Evolutionary conservation across 2,797 vertebrate genomes (phyloP), one percentile per base, ranked within the genome.

Genomic region (Siniperca scherzeri): DNA sequence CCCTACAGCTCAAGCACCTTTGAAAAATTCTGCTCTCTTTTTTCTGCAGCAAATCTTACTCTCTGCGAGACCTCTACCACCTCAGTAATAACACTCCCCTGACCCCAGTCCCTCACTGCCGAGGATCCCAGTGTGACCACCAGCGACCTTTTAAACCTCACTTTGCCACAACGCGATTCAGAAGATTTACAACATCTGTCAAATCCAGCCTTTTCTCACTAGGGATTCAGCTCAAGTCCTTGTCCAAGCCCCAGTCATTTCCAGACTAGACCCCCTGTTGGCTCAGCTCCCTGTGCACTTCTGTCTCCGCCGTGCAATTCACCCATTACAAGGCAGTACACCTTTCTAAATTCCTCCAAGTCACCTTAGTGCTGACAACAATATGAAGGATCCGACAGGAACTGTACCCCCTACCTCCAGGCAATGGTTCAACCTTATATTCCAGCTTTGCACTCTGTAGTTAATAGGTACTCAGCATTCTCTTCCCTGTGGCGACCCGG

Each of bases 381-480:
- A 88, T 88, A 91, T 80, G 84, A 88, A 87, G 74, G 84, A 89
- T 86, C 80, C 44, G 66, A 87, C 83, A 90, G 78, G 46, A 91
- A 79, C 48, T 72, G 78, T 80, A 89, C 80, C 84, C 83, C 77
- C 60, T 85, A 53, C 84, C 92, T 90, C 66, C 71, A 84, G 91
- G 93, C 88, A 55, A 30, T 65, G 78, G 64, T 85, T 89, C 80
- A 87, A 85, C 87, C 89, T 90, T 87, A 89, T 91, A 92, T 90
- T 89, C 89, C 76, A 85, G 85, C 74, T 87, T 88, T 87, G 77
- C 82, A 83, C 90, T 91, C 87, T 82, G 84, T 93, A 88, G 69
- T 90, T 93, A 93, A 94, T 91, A 91, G 92, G 86, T 90, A 85
- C 88, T 93, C 91, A 83, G 86, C 67, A 79, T 88, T 91, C 85